Evolutionary conservation across 2,888 invertebrate species (phyloP).

Genomic region (Oeneis ivallda): DNA sequence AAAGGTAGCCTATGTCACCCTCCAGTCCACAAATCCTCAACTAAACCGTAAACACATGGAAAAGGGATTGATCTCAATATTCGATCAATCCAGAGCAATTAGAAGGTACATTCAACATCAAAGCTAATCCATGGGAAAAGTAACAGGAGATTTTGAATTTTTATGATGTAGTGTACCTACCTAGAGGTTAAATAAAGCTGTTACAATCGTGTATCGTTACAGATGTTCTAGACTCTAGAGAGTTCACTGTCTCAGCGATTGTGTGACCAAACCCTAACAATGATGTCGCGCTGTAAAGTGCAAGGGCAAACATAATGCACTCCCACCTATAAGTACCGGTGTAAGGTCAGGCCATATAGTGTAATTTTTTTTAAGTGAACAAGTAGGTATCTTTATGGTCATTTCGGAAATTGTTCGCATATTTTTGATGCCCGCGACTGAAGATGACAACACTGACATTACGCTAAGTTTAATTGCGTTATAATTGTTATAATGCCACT

Average conservation of each 20-base stretch:
- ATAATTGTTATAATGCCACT: conserved; percentile 7
- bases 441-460: conserved; percentile 24
- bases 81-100: too few species aligned
- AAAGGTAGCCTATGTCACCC: too few species aligned
- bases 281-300: conserved; percentile 51
- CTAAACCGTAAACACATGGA: too few species aligned
- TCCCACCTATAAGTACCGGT: conserved; percentile 50
- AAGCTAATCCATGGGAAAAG: background rate
- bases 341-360: conserved; percentile 48
- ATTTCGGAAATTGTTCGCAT: conserved; percentile 25
- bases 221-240: background rate
- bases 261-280: conserved; percentile 39
- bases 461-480: conserved; percentile 9
- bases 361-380: conserved; percentile 41
- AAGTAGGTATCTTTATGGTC: conserved; percentile 46
- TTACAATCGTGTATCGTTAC: background rate
- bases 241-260: conserved; percentile 24
- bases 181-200: background rate
- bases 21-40: too few species aligned
- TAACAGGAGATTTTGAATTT: background rate
- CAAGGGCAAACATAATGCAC: conserved; percentile 61
- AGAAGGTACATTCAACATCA: too few species aligned
- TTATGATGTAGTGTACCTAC: background rate
- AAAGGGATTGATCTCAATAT: too few species aligned
- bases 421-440: conserved; percentile 16